Base-by-base conservation (phyloP, 2,888 invertebrate species). In the Synanthedon tipuliformis region DNA sequence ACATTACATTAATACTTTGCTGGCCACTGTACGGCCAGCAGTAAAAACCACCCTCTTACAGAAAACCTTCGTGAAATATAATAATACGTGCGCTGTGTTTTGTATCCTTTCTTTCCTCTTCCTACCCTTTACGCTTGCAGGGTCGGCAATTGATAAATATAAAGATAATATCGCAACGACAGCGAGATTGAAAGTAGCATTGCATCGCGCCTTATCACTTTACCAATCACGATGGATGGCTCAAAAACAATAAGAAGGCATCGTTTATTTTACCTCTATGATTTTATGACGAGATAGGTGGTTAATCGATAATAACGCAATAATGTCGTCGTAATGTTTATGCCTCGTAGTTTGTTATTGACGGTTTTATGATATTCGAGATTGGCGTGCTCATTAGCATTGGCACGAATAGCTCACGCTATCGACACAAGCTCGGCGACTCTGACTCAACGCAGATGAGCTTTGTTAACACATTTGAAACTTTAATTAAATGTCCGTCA, bases 361-460 rank as follows among this genome's bases (percentile, higher is more conserved):
- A 67, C 61, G 65, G 65, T 67, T 73, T 71, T 71, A 71, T 63
- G 71, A 75, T 67, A 69, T 65, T 62, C 60, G 54, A 71, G 73
- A 75, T 73, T 73, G 72, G 71, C 71, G 65, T 68, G 67, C 69
- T 76, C 78, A 81, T 81, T 81, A 81, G 69, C 74, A 76, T 75
- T 72, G 71, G 73, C 78, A 77, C 73, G 69, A 77, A 78, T 75
- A 72, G 67, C 23, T 61, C 64, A 74, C 23, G 61, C 64, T 75
- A 75, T 71, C 68, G 65, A 71, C 69, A 72, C 69, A 70, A 71
- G 57, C 53, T 52, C 53, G 48, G 23, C 18, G 23, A 52, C 54
- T 55, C 54, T 57, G 56, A 58, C 53, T 58, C 56, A 55, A 52
- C 34, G 12, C 56, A 63, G 66, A 66, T 64, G 68, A 49, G 67